Evolutionary conservation across 2,113 vertebrate genomes (phyloP).

Genomic region (Gallinago undulata): DNA sequence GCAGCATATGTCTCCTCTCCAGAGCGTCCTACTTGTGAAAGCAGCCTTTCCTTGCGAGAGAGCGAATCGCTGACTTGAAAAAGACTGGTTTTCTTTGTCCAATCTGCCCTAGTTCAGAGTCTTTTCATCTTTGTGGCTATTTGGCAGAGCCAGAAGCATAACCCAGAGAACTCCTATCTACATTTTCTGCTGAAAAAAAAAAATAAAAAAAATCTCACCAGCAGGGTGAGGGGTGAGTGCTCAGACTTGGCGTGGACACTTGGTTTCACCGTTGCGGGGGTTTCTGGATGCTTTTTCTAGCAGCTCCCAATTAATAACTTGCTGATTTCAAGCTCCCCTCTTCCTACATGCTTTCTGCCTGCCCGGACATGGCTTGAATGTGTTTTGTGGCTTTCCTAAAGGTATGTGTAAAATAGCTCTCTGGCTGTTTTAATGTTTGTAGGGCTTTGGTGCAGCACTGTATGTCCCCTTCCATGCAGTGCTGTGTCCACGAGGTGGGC

Average conservation of each 20-base stretch:
- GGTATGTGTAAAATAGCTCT: fast-evolving
- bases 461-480: background rate
- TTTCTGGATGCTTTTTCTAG: background rate
- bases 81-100: background rate
- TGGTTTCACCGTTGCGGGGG: background rate
- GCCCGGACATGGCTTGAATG: background rate
- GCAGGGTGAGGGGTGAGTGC: background rate
- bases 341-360: background rate
- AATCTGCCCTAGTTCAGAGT: background rate
- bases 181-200: background rate
- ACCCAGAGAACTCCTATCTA: background rate
- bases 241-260: background rate
- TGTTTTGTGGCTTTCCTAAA: background rate
- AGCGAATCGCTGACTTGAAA: background rate
- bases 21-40: background rate
- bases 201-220: background rate
- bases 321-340: background rate
- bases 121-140: background rate
- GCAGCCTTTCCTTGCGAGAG: background rate
- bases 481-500: fast-evolving
- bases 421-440: fast-evolving
- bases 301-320: background rate
- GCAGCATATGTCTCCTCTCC: background rate
- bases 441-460: background rate
- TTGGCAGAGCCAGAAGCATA: background rate